These are phyloP conservation scores for Eulithis testata DNA, from an alignment of 2,888 invertebrate species.

Conservation along the genomic window DNA sequence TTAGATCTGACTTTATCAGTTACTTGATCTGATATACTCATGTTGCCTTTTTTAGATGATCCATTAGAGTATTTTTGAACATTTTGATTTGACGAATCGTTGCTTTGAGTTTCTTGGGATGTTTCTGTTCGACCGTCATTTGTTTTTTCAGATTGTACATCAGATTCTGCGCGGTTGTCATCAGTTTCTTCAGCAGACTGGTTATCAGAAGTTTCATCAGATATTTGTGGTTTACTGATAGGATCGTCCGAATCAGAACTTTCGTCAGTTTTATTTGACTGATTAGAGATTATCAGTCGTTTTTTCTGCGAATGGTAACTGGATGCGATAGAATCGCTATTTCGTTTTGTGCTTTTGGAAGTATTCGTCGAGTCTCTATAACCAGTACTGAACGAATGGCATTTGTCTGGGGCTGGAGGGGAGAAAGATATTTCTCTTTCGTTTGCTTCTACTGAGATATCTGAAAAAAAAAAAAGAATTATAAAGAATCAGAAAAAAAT, in stretches of 20 bases:
- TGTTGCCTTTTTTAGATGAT: too few species aligned
- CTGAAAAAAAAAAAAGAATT: constrained; percentile 5
- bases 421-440: background rate
- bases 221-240: background rate
- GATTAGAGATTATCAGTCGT: background rate
- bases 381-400: background rate
- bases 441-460: constrained; percentile 2
- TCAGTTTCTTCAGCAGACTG: background rate
- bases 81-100: too few species aligned
- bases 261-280: background rate
- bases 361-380: background rate
- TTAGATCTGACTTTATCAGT: too few species aligned
- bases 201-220: background rate
- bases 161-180: background rate
- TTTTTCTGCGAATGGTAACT: background rate
- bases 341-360: constrained; percentile 3
- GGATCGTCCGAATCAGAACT: background rate
- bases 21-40: too few species aligned
- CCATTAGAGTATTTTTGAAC: too few species aligned
- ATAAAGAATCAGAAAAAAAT: too few species aligned
- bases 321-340: background rate
- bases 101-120: background rate
- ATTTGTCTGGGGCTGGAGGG: background rate
- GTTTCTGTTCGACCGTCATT: background rate
- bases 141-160: background rate